Evolutionary conservation across 2,797 vertebrate genomes (phyloP), one percentile per base, ranked within the genome.

Genomic region (Mus caroli): DNA sequence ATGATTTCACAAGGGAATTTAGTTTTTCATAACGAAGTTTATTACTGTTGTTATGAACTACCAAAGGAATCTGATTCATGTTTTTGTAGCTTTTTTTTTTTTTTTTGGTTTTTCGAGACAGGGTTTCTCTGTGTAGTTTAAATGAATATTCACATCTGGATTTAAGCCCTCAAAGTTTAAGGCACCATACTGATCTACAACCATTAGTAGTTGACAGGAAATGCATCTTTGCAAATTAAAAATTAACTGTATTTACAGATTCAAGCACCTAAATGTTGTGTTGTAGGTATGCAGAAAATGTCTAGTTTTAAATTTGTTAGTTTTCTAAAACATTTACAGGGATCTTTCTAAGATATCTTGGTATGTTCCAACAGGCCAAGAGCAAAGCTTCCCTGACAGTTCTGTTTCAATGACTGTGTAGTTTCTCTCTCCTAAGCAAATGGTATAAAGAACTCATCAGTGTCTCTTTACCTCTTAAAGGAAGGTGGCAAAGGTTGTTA

Each of bases 391-490:
- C 85, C 20, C 28, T 62, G 67, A 80, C 62, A 87, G 83, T 96
- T 90, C 75, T 92, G 34, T 79, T 95, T 77, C 1, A 77, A 37
- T 91, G 40, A 93, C 24, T 78, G 28, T 86, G 50, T 22, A 93
- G 92, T 85, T 92, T 94, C 76, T 93, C 96, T 52, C 89, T 94
- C 31, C 69, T 94, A 60, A 83, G 56, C 62, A 93, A 94, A 94
- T 52, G 56, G 50, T 83, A 20, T 22, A 89, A 69, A 94, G 71
- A 95, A 88, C 62, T 88, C 78, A 90, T 75, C 64, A 88, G 96
- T 76, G 34, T 85, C 26, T 89, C 79, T 71, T 60, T 67, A 71
- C 50, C 54, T 67, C 76, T 67, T 77, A 93, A 93, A 96, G 82
- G 62, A 91, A 94, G 8, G 34, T 83, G 77, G 87, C 37, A 84